These are phyloP conservation scores for Cynopterus brachyotis DNA, from an alignment of 2,113 vertebrate genomes.

Conservation along the genomic window DNA sequence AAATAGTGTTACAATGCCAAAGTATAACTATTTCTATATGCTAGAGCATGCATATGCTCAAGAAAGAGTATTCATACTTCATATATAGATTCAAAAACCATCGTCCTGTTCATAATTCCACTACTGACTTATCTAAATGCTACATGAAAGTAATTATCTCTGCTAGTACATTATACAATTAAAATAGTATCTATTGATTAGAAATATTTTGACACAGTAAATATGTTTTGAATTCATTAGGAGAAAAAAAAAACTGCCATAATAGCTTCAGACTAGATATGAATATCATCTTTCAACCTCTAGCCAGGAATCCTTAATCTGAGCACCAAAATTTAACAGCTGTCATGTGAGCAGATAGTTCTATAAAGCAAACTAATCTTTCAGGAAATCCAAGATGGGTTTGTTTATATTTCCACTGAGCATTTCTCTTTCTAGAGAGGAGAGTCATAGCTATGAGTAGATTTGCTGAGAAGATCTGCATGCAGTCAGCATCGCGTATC, in stretches of 20 bases:
- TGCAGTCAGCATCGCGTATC: not conserved
- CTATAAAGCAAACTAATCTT: slow-evolving; percentile 33
- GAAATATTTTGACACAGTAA: slow-evolving; percentile 45
- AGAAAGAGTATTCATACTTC: not conserved
- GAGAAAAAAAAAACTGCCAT: not conserved
- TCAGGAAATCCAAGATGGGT: not conserved
- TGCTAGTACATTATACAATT: slow-evolving; percentile 4
- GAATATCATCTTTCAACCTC: not conserved
- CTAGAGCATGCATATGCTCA: not conserved
- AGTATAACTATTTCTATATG: not conserved
- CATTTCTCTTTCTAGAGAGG: not conserved
- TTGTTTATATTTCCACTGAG: slow-evolving; percentile 45
- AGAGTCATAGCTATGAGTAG: not conserved
- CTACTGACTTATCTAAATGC: not conserved
- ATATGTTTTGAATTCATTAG: slow-evolving; percentile 35
- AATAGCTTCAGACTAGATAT: not conserved
- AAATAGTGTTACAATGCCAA: not conserved
- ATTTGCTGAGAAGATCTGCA: slow-evolving; percentile 56
- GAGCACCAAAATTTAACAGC: slow-evolving; percentile 16
- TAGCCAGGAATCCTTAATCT: not conserved
- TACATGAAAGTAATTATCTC: not conserved
- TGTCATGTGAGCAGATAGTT: not conserved
- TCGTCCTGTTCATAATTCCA: not conserved
- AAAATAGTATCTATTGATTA: slow-evolving; percentile 23
- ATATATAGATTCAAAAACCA: not conserved